Percentiles rank a stretch among this genome's conserved stretches.
Conservation (phyloP, 2,888 invertebrate genomes). For the Diplolepis rosae region DNA sequence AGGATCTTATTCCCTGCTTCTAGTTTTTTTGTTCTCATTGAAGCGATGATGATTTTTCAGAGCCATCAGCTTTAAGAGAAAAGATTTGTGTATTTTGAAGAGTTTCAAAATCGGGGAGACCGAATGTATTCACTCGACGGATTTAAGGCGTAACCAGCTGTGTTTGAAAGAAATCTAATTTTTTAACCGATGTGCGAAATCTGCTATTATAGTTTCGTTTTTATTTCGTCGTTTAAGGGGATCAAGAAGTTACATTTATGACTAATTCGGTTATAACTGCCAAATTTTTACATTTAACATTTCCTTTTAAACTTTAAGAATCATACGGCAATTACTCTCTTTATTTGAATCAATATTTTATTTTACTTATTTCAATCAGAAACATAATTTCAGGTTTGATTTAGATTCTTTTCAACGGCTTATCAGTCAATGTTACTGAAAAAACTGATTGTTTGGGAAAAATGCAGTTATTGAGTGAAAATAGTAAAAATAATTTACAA, state of each 20-base stretch:
- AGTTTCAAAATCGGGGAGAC: conserved; percentile 63
- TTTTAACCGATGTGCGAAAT: conserved; percentile 15
- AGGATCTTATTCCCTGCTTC: not conserved
- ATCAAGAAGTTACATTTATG: not conserved
- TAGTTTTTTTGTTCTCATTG: not conserved
- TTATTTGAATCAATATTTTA: no score
- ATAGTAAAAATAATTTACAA: no score
- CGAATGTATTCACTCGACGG: conserved; percentile 68
- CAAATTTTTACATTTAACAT: no score
- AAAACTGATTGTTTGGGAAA: no score
- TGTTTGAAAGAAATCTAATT: conserved; percentile 46
- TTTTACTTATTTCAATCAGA: no score
- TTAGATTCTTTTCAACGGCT: no score
- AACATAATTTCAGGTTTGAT: no score
- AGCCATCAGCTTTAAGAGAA: not conserved
- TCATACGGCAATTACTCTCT: no score
- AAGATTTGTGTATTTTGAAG: conserved; percentile 72
- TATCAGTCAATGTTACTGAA: no score
- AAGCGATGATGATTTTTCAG: not conserved
- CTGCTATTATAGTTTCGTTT: conserved; percentile 7
- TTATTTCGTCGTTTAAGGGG: not conserved
- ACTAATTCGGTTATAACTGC: no score
- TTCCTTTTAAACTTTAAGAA: no score
- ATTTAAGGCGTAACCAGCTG: conserved; percentile 66
- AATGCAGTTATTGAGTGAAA: no score